Conservation (phyloP, 2,113 vertebrate species). For the Podarcis raffonei region DNA sequence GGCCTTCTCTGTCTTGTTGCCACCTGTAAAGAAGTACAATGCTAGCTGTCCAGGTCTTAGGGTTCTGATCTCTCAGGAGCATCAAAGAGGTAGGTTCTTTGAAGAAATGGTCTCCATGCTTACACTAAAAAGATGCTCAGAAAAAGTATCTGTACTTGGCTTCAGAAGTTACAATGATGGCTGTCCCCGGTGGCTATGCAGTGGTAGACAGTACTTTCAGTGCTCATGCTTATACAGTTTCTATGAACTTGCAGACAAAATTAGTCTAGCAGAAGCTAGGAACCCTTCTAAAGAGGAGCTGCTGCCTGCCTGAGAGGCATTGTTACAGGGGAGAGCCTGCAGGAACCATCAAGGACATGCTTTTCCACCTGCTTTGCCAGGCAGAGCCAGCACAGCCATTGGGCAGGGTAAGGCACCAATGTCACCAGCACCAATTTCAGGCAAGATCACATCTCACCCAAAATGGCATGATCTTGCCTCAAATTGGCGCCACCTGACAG, state of each 20-base stretch:
- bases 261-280: not conserved
- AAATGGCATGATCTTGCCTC: no score
- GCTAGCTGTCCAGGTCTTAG: not conserved
- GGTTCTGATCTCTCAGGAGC: conserved; percentile 4
- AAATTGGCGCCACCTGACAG: no score
- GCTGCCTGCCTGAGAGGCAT: no score
- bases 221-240: not conserved
- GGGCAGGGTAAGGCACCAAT: no score
- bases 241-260: not conserved
- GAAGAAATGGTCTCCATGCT: conserved; percentile 1
- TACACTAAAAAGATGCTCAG: not conserved
- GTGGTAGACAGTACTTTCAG: not conserved
- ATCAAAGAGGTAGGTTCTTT: conserved; percentile 5
- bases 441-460: no score
- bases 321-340: no score
- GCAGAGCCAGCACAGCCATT: no score
- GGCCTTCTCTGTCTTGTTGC: not conserved
- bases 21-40: not conserved
- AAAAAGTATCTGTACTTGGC: not conserved
- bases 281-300: no score
- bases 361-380: no score
- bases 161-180: not conserved
- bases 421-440: no score
- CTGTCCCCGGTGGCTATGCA: not conserved
- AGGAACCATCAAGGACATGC: no score